Percentiles rank a stretch among this genome's conserved stretches.
These are phyloP conservation scores for Mugil cephalus DNA, from an alignment of 2,113 vertebrate genomes.

Conservation along the genomic window DNA sequence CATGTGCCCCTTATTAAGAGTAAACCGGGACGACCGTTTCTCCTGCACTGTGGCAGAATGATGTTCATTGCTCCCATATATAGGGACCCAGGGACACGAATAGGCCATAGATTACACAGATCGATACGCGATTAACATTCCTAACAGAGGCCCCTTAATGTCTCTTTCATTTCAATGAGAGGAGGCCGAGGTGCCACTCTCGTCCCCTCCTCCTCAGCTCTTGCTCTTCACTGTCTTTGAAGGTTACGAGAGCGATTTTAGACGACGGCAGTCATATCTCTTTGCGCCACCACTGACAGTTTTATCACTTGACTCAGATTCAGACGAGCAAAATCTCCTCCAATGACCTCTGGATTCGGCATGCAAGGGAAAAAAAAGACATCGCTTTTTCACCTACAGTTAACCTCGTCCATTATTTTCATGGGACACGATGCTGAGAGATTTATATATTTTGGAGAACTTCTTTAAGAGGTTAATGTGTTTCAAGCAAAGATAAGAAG, in stretches of 20 bases:
- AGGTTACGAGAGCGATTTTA: slow-evolving; percentile 55
- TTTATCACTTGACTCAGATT: slow-evolving; percentile 59
- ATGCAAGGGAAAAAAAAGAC: slow-evolving; percentile 4
- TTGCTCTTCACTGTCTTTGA: slow-evolving; percentile 32
- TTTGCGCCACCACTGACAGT: slow-evolving; percentile 51
- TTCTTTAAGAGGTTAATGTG: slow-evolving; percentile 40
- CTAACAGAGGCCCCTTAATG: slow-evolving; percentile 37
- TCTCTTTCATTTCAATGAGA: slow-evolving; percentile 53
- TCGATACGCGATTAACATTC: slow-evolving; percentile 76
- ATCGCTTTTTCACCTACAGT: slow-evolving; percentile 21
- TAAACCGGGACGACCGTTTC: slow-evolving; percentile 7
- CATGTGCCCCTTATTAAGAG: slow-evolving; percentile 7
- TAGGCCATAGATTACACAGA: slow-evolving; percentile 46
- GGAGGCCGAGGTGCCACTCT: slow-evolving; percentile 25
- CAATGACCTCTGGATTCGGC: slow-evolving; percentile 26
- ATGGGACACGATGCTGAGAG: slow-evolving; percentile 8
- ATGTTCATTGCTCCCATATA: slow-evolving; percentile 23
- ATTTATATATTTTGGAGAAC: slow-evolving; percentile 33
- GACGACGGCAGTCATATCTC: slow-evolving; percentile 52
- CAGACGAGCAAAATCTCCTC: slow-evolving; percentile 54
- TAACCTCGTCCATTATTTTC: slow-evolving; percentile 33
- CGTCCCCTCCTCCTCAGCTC: neutral
- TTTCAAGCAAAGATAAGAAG: slow-evolving; percentile 23
- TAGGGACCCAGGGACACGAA: slow-evolving; percentile 28
- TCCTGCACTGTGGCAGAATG: slow-evolving; percentile 10